Evolutionary conservation across 2,797 vertebrate genomes (phyloP).

Genomic region (Mus caroli): DNA sequence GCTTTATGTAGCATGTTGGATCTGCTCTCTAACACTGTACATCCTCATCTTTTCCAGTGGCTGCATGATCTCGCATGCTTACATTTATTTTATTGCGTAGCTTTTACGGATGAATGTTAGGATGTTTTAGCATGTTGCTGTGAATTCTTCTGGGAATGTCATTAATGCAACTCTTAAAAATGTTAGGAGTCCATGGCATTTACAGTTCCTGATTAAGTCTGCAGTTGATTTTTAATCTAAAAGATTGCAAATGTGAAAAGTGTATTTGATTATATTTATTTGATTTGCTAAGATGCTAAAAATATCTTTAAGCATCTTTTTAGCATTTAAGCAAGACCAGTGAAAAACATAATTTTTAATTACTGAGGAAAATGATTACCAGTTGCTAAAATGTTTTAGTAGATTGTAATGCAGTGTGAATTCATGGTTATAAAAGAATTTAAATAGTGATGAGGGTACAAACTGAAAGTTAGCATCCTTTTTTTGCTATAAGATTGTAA

Average conservation of each 20-base stretch:
- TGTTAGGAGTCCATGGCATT: neutral
- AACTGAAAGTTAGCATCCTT: neutral
- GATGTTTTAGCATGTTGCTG: neutral
- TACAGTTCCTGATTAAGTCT: neutral
- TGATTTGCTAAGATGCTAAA: slow-evolving; percentile 8
- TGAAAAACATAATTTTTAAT: neutral
- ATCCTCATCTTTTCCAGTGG: neutral
- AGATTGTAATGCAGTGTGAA: neutral
- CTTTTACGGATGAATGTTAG: neutral
- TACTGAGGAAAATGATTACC: neutral
- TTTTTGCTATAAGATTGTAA: neutral
- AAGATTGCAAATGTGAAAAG: neutral
- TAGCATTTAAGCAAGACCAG: neutral
- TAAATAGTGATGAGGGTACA: neutral
- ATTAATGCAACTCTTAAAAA: neutral
- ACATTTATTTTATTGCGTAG: neutral
- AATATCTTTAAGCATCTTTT: neutral
- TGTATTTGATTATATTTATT: neutral
- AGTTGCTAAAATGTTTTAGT: neutral
- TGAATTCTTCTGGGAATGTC: neutral
- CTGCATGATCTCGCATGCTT: neutral
- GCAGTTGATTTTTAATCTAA: neutral
- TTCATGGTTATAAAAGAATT: neutral
- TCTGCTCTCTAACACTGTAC: neutral
- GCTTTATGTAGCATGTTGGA: neutral